Evolutionary conservation across 1,140 invertebrate species (phyloP).

Genomic region (Mylabris phalerata): DNA sequence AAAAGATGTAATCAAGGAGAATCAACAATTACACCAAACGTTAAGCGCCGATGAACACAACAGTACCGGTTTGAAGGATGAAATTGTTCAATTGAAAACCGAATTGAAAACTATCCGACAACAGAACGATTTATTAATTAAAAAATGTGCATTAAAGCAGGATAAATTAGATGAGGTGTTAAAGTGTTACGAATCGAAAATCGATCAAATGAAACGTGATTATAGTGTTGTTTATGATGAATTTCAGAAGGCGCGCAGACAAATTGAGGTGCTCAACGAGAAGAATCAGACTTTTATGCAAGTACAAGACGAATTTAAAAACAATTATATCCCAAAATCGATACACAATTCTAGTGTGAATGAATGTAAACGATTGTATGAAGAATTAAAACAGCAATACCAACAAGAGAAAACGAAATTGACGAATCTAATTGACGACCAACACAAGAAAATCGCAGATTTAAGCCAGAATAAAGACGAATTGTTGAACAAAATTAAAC

Average conservation of each 20-base stretch:
- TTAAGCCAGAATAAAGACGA: slow-evolving; percentile 44
- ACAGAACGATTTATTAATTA: slow-evolving; percentile 51
- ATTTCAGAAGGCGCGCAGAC: slow-evolving; percentile 47
- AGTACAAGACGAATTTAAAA: slow-evolving; percentile 48
- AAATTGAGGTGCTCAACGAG: slow-evolving; percentile 50
- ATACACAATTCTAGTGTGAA: slow-evolving; percentile 51
- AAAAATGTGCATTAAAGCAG: slow-evolving; percentile 48
- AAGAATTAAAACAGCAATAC: slow-evolving; percentile 56
- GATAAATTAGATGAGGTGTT: slow-evolving; percentile 55
- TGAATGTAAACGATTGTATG: slow-evolving; percentile 56
- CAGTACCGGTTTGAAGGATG: slow-evolving; percentile 46
- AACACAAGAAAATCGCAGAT: slow-evolving; percentile 42
- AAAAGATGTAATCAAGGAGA: slow-evolving; percentile 56
- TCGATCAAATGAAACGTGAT: slow-evolving; percentile 51
- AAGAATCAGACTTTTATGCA: slow-evolving; percentile 47
- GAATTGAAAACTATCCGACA: slow-evolving; percentile 53
- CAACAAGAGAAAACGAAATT: slow-evolving; percentile 50
- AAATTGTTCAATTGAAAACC: slow-evolving; percentile 40
- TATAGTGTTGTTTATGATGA: slow-evolving; percentile 53
- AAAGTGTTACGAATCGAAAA: slow-evolving; percentile 52
- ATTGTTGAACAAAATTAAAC: slow-evolving; percentile 42
- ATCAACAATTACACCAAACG: slow-evolving; percentile 50
- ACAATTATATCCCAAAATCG: slow-evolving; percentile 47
- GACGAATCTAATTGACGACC: slow-evolving; percentile 35
- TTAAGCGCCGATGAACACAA: slow-evolving; percentile 46